These are phyloP conservation scores for Machaerirhynchus nigripectus DNA, from an alignment of 2,113 vertebrate species.

Conservation along the genomic window DNA sequence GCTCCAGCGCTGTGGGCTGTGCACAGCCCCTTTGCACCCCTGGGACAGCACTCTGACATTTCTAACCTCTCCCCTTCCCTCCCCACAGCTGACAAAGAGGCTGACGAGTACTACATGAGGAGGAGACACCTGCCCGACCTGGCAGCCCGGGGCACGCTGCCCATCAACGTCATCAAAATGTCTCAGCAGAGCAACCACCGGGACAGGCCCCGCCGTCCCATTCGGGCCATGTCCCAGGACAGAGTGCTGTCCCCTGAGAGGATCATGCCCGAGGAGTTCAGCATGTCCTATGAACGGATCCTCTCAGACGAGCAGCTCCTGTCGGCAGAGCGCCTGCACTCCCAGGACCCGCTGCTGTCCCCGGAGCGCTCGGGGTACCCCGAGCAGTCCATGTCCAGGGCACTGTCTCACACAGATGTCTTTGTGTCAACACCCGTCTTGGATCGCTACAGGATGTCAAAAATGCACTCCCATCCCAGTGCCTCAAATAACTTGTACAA, in stretches of 20 bases:
- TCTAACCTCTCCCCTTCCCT: neutral
- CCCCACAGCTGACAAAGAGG: conserved; percentile 90
- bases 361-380: conserved; percentile 89
- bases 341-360: conserved; percentile 95
- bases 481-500: conserved; percentile 94
- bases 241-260: conserved; percentile 88
- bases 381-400: conserved; percentile 89
- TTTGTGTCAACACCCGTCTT: conserved; percentile 92
- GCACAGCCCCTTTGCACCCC: too few species aligned
- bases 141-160: conserved; percentile 91
- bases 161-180: conserved; percentile 93
- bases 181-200: conserved; percentile 84
- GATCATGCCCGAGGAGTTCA: conserved; percentile 81
- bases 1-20: neutral
- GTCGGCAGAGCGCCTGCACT: conserved; percentile 91
- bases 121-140: conserved; percentile 93
- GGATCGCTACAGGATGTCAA: conserved; percentile 98
- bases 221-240: conserved; percentile 98
- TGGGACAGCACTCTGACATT: rapidly evolving
- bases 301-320: conserved; percentile 92
- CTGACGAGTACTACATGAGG: conserved; percentile 94
- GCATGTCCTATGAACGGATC: conserved; percentile 87
- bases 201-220: conserved; percentile 88
- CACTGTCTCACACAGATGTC: conserved; percentile 95
- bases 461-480: conserved; percentile 99